These are phyloP conservation scores for Noctua pronuba DNA, from an alignment of 2,888 invertebrate species.

Conservation along the genomic window DNA sequence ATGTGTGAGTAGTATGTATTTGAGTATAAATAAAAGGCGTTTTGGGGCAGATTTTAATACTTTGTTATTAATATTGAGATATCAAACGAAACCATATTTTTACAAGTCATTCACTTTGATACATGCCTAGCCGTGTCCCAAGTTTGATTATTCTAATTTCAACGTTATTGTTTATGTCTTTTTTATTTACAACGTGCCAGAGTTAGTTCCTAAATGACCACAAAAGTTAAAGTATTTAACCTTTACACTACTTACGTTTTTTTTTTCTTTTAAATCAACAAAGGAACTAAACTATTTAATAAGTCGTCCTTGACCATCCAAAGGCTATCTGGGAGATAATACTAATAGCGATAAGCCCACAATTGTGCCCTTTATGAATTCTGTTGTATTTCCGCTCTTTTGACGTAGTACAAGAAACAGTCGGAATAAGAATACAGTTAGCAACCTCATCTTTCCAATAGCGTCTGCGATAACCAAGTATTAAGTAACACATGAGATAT, in stretches of 20 bases:
- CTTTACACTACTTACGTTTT: neutral
- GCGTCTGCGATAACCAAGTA: neutral
- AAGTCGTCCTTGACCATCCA: constrained; percentile 20
- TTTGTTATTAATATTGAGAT: neutral
- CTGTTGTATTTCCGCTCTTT: neutral
- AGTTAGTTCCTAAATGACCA: neutral
- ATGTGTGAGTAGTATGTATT: neutral
- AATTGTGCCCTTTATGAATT: constrained; percentile 9
- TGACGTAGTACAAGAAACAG: neutral
- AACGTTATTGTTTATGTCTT: neutral
- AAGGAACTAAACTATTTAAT: constrained; percentile 1
- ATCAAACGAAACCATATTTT: too few relatives aligned
- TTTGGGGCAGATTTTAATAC: neutral
- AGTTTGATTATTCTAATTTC: too few relatives aligned
- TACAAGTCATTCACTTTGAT: too few relatives aligned
- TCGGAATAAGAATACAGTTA: neutral
- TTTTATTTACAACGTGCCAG: neutral
- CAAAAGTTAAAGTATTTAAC: neutral
- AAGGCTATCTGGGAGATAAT: constrained; percentile 22
- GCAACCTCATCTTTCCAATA: neutral
- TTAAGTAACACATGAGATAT: neutral
- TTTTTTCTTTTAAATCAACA: neutral
- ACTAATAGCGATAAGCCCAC: neutral
- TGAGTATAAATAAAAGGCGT: neutral
- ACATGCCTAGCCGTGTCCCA: too few relatives aligned